These are phyloP conservation scores for Anthopleura xanthogrammica DNA, from an alignment of 92 coral and sea anemone species.

Conservation along the genomic window DNA sequence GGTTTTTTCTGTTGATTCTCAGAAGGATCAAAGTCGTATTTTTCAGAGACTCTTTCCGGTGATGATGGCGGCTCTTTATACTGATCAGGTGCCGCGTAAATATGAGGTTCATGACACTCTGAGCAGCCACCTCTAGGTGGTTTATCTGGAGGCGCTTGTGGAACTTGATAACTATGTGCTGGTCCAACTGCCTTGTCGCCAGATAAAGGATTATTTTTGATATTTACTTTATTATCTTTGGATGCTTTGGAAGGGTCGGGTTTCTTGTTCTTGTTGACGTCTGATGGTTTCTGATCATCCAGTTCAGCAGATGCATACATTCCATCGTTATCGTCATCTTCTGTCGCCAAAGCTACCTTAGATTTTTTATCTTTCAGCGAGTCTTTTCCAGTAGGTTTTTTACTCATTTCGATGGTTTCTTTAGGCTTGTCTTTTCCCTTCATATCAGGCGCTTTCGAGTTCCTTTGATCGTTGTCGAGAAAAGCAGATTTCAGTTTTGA, in stretches of 20 bases:
- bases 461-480: constrained; percentile 34
- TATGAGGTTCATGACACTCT: constrained; percentile 80
- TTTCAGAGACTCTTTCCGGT: constrained; percentile 48
- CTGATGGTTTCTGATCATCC: constrained; percentile 49
- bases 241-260: constrained; percentile 46
- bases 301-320: constrained; percentile 49
- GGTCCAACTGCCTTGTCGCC: constrained; percentile 49
- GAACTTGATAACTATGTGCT: constrained; percentile 73
- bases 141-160: constrained; percentile 57
- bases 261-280: constrained; percentile 56
- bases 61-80: constrained; percentile 62
- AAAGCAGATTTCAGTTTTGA: constrained; percentile 56
- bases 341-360: constrained; percentile 32
- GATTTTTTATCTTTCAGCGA: constrained; percentile 37
- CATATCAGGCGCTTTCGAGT: constrained; percentile 28
- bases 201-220: constrained; percentile 80
- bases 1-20: constrained; percentile 43
- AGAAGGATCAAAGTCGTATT: constrained; percentile 45
- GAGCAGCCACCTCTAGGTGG: constrained; percentile 67
- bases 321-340: constrained; percentile 36
- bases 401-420: constrained; percentile 38
- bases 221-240: constrained; percentile 56
- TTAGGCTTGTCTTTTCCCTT: constrained; percentile 44
- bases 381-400: constrained; percentile 26
- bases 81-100: constrained; percentile 75